These are phyloP conservation scores for Cantharis rufa DNA, from an alignment of 2,888 invertebrate species.

Conservation along the genomic window DNA sequence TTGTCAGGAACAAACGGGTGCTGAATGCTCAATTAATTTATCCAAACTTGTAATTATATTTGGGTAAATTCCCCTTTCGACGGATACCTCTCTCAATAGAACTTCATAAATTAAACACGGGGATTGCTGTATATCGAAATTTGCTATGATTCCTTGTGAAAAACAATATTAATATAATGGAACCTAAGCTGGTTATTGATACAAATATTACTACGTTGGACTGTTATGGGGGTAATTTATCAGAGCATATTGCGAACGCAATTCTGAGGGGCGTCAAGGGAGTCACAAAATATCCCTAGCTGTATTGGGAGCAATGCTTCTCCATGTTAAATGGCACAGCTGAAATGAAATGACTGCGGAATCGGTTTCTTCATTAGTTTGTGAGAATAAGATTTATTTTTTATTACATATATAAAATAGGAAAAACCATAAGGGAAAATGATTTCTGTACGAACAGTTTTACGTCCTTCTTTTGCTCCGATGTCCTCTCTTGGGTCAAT, in stretches of 20 bases:
- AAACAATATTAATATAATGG: constrained; percentile 26
- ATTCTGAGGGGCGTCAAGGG: constrained; percentile 38
- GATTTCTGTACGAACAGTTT: neutral
- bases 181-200: constrained; percentile 40
- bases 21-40: constrained; percentile 18
- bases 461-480: neutral
- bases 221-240: constrained; percentile 39
- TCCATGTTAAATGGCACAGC: constrained; percentile 25
- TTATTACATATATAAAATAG: constrained; percentile 10
- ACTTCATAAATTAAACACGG: neutral
- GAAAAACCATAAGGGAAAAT: constrained; percentile 9
- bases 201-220: constrained; percentile 38
- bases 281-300: constrained; percentile 36
- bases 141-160: constrained; percentile 15
- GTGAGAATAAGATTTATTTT: constrained; percentile 21
- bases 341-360: constrained; percentile 19
- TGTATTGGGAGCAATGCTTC: constrained; percentile 26
- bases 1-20: constrained; percentile 9
- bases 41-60: constrained; percentile 12
- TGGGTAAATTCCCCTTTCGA: neutral
- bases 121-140: neutral
- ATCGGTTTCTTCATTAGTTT: constrained; percentile 22
- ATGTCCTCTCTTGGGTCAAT: neutral
- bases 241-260: constrained; percentile 36
- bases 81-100: neutral